A percentile compares a stretch with the other conserved stretches of the same genome.
These are phyloP conservation scores for Sarcophaga carnaria DNA, from an alignment of 2,888 invertebrate genomes.

Conservation along the genomic window DNA sequence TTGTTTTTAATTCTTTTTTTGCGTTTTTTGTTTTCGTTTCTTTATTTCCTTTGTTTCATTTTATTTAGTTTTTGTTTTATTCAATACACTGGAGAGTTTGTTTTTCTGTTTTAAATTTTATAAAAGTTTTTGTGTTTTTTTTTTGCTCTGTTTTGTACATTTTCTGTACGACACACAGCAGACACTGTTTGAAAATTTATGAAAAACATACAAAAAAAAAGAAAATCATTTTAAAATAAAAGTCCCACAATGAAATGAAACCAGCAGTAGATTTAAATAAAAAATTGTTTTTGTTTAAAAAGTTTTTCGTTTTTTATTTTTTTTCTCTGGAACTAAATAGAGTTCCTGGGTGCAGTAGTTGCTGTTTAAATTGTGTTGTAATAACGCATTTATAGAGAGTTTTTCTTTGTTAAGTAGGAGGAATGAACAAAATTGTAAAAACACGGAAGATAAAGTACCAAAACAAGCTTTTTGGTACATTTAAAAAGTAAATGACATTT, in stretches of 20 bases:
- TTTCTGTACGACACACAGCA: conserved; percentile 5
- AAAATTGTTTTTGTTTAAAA: conserved; percentile 1
- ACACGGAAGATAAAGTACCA: no score
- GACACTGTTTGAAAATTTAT: conserved; percentile 42
- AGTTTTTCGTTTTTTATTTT: background rate
- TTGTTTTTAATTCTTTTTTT: conserved; percentile 31
- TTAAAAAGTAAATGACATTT: no score
- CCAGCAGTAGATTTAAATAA: conserved; percentile 52
- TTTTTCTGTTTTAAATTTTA: conserved; percentile 47
- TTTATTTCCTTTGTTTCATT: background rate
- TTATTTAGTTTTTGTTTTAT: conserved; percentile 40
- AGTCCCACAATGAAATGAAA: conserved; percentile 15
- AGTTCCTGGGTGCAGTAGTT: background rate
- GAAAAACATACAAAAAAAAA: background rate
- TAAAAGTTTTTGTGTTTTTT: conserved; percentile 20
- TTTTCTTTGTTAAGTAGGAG: no score
- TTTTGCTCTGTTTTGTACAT: background rate
- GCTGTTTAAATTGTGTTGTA: background rate
- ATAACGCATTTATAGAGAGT: no score
- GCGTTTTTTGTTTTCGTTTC: background rate
- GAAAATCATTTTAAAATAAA: conserved; percentile 7
- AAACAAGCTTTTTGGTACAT: no score
- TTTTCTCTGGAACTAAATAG: background rate
- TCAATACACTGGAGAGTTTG: conserved; percentile 53
- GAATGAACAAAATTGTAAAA: no score